Percentiles rank a stretch among this genome's conserved stretches.
Conservation (phyloP, 2,797 vertebrate species). For the Acestrorhynchus altus region DNA sequence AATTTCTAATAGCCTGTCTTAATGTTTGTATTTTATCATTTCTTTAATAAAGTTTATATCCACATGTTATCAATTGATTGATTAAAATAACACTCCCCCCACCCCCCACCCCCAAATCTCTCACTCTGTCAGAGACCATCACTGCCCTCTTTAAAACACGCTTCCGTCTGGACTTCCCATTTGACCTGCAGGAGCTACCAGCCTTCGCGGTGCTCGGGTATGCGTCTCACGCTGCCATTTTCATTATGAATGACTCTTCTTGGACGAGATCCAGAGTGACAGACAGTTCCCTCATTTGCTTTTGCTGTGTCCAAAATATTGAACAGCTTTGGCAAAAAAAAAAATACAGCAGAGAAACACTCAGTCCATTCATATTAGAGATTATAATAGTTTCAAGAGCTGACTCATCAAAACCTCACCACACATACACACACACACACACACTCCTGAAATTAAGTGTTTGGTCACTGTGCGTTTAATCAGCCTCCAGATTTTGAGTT, state of each 20-base stretch:
- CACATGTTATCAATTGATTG: no score
- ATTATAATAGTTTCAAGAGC: neutral
- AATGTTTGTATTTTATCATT: neutral
- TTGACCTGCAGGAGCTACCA: constrained; percentile 97
- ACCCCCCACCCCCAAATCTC: no score
- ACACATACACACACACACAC: neutral
- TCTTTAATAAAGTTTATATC: no score
- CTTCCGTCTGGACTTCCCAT: constrained; percentile 97
- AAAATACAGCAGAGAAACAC: neutral
- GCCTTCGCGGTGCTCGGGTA: constrained; percentile 97
- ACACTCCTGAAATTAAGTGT: neutral
- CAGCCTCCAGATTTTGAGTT: neutral
- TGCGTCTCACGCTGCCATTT: constrained; percentile 59
- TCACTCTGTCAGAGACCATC: constrained; percentile 88
- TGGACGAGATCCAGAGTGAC: neutral
- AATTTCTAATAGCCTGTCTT: neutral
- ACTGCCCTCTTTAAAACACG: constrained; percentile 98
- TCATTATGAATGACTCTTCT: neutral
- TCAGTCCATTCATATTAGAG: neutral
- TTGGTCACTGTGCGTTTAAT: neutral
- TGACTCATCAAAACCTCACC: neutral
- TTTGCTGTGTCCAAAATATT: neutral
- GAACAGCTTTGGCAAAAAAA: neutral
- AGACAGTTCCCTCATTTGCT: neutral
- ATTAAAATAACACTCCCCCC: no score